Evolutionary conservation across 1,140 invertebrate genomes (phyloP), one percentile per base, ranked within the genome.

Genomic region (Dinoponera quadriceps): DNA sequence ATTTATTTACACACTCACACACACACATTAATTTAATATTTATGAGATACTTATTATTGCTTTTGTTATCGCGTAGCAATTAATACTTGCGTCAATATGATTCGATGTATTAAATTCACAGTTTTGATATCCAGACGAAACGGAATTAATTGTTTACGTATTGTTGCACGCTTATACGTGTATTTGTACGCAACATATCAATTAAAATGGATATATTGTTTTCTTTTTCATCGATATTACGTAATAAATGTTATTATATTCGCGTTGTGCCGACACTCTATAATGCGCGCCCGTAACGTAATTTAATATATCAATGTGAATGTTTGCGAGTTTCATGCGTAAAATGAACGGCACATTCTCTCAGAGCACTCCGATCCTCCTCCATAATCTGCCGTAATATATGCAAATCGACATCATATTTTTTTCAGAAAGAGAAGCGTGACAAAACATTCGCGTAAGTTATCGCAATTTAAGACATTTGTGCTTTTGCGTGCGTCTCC

Each of bases 381-480:
- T 44, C 18, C 14, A 11, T 38, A 25, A 69, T 68, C 14, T 25
- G n/a, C n/a, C n/a, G n/a, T n/a, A 5, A 5, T 9, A 4, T 13
- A 27, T 1, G 16, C 9, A 38, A 55, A n/a, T 29, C 1, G 25
- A 48, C 33, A 29, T 13, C n/a, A 25, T 20, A 51, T 20, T 69
- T 22, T 57, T 57, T 14, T 18, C 33, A 13, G n/a, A n/a, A n/a
- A 11, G 20, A 20, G 18, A 14, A 68, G 7, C 20, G 57, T 33
- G 18, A 33, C 20, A 9, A 22, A 18, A 11, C 4, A 20, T 22
- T 13, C 18, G 18, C 20, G 2, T 13, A 22, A 55, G 51, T 18
- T 5, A 14, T 20, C 4, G 48, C n/a, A 75, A 75, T 14, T 20
- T 18, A 33, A 68, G 18, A 69, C 33, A 77, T 78, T 18, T 29